These are phyloP conservation scores for Psittacara wagleri DNA, from an alignment of 2,113 vertebrate species.

Conservation along the genomic window DNA sequence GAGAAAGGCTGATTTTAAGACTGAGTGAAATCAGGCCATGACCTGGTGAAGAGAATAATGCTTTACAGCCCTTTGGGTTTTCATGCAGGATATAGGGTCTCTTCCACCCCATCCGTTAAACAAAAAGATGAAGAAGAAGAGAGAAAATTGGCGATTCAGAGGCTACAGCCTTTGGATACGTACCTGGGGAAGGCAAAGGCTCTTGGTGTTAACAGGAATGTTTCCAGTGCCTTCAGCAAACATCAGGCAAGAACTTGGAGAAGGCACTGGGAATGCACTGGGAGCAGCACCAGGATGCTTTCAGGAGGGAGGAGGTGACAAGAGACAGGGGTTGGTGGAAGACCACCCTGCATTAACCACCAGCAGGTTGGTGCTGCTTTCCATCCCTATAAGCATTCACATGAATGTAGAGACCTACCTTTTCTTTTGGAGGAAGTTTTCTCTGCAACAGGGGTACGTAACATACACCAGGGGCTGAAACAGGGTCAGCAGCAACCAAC, in stretches of 20 bases:
- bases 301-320: neutral
- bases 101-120: neutral
- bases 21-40: neutral
- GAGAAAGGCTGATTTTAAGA: neutral
- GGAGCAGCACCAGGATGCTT: neutral
- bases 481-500: neutral
- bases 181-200: neutral
- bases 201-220: neutral
- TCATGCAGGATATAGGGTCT: neutral
- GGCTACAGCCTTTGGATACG: neutral
- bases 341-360: neutral
- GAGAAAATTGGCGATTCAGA: neutral
- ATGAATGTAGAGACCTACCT: neutral
- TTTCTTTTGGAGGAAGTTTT: neutral
- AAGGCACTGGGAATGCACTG: fast-evolving
- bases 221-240: neutral
- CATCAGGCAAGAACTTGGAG: neutral
- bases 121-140: neutral
- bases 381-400: neutral
- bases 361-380: neutral
- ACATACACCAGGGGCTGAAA: neutral
- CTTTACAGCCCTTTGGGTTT: neutral
- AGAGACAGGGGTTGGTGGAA: neutral
- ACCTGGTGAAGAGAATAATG: neutral
- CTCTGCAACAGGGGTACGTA: neutral